Percentiles rank a stretch among this genome's conserved stretches.
Conservation (phyloP, 2,797 vertebrate genomes). For the Lagocephalus sceleratus region DNA sequence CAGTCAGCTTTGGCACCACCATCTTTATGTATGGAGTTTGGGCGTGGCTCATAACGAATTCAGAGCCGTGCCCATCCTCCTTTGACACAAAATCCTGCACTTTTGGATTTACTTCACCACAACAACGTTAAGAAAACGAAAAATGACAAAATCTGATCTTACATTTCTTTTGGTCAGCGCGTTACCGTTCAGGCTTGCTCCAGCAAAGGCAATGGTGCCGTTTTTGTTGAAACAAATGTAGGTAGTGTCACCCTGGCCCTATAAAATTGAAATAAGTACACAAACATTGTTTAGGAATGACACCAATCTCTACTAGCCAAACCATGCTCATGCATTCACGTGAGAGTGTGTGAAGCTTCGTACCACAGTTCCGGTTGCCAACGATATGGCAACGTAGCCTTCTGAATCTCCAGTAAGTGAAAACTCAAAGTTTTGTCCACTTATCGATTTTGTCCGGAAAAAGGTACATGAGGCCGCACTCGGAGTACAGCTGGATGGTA, state of each 20-base stretch:
- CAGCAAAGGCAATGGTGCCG: not conserved
- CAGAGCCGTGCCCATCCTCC: too few relatives aligned
- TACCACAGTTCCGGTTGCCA: not conserved
- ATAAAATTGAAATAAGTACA: not conserved
- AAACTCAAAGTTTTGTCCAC: constrained; percentile 18
- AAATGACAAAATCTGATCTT: constrained; percentile 18
- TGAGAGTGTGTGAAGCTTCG: not conserved
- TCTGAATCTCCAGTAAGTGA: constrained; percentile 25
- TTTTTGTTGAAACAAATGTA: constrained; percentile 50
- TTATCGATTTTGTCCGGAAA: accelerated
- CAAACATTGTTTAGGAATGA: not conserved
- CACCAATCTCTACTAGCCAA: not conserved
- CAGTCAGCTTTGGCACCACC: too few relatives aligned
- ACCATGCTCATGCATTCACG: too few relatives aligned
- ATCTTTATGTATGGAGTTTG: too few relatives aligned
- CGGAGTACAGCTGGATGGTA: constrained; percentile 29
- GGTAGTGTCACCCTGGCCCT: constrained; percentile 24
- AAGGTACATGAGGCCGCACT: constrained; percentile 2
- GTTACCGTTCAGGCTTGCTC: accelerated
- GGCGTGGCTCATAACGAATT: too few relatives aligned
- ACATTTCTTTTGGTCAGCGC: accelerated
- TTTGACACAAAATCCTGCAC: too few relatives aligned
- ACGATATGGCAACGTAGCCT: constrained; percentile 28
- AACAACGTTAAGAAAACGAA: too few relatives aligned
- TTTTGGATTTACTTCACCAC: too few relatives aligned